Percentiles rank a stretch among this genome's conserved stretches.
These are phyloP conservation scores for Octodon degus DNA, from an alignment of 2,113 vertebrate species.

Conservation along the genomic window DNA sequence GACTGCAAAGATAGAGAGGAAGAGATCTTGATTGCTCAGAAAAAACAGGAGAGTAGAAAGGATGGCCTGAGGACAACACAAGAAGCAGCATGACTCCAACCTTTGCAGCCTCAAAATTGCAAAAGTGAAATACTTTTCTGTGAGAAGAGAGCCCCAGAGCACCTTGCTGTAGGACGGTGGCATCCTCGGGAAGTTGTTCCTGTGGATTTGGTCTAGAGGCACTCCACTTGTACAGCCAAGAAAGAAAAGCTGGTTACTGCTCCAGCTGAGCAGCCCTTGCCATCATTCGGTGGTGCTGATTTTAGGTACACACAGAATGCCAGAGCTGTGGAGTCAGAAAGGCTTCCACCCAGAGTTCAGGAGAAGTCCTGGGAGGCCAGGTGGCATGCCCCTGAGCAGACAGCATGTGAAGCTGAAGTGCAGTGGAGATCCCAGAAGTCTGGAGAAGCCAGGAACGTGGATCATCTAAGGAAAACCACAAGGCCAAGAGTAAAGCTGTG, in stretches of 20 bases:
- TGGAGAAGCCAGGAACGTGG: neutral
- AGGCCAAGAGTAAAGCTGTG: neutral
- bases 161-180: rapidly evolving
- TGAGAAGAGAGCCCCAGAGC: neutral
- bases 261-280: no score
- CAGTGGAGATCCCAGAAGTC: neutral
- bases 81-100: neutral
- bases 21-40: neutral
- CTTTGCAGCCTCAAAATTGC: no score
- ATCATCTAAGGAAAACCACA: neutral
- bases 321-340: neutral
- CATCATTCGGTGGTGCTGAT: neutral
- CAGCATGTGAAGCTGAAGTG: neutral
- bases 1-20: neutral
- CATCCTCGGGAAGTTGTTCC: neutral
- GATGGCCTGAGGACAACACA: neutral
- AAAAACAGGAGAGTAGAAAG: neutral
- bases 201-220: neutral
- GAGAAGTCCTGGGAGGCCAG: neutral
- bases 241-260: neutral
- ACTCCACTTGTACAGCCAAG: neutral
- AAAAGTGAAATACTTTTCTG: neutral
- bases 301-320: neutral
- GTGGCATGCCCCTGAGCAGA: neutral
- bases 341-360: neutral